Percentiles rank a stretch among this genome's conserved stretches.
phyloP scores from a whole-genome alignment of 2,888 invertebrate species.

The Hirtodrosophila histrioides region DNA sequence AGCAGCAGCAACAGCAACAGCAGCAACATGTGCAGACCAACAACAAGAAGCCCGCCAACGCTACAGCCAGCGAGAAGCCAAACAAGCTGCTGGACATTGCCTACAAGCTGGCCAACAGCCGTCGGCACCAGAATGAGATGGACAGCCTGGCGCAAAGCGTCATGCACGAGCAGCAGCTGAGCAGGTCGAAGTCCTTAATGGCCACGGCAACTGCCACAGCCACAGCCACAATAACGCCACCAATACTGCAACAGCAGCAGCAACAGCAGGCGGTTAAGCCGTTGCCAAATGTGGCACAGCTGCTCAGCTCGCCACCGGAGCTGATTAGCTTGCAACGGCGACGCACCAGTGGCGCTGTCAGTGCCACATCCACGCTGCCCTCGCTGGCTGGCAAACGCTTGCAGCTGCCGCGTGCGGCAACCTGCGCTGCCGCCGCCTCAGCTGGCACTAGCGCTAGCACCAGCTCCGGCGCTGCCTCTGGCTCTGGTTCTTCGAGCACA shows the following conservation, averaged over 20 bases:
- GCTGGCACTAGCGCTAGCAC: background rate
- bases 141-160: no score
- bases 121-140: no score
- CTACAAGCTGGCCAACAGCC: no score
- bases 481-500: background rate
- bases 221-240: slow-evolving; percentile 6
- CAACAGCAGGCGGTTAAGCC: slow-evolving; percentile 17
- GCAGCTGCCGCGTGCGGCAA: slow-evolving; percentile 82
- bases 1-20: slow-evolving; percentile 7
- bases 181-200: no score
- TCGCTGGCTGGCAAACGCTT: slow-evolving; percentile 40
- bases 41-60: no score
- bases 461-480: slow-evolving; percentile 1
- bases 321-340: slow-evolving; percentile 86
- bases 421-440: slow-evolving; percentile 37
- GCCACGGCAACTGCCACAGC: background rate
- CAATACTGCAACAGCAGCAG: slow-evolving; percentile 30
- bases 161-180: no score
- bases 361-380: background rate
- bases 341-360: slow-evolving; percentile 72
- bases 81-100: no score
- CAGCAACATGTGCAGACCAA: no score
- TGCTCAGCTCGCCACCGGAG: slow-evolving; percentile 86
- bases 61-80: no score
- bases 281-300: slow-evolving; percentile 44